These are phyloP conservation scores for Pterostichus madidus DNA, from an alignment of 2,888 invertebrate genomes.

Conservation along the genomic window DNA sequence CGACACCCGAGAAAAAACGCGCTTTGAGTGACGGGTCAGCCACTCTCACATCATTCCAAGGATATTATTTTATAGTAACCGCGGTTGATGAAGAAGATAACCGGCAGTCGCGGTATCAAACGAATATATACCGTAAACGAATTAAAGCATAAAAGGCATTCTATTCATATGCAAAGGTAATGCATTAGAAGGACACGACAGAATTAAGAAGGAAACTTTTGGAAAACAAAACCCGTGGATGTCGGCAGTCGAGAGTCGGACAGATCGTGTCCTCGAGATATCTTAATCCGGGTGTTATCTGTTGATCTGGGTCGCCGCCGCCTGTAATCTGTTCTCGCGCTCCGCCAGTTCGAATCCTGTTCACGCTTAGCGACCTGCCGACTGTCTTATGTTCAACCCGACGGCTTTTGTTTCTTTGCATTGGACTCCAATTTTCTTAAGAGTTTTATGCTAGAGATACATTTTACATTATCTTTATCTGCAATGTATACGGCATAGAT, in stretches of 20 bases:
- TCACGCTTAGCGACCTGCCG: conserved; percentile 42
- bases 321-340: conserved; percentile 72
- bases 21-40: conserved; percentile 2
- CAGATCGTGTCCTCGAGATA: conserved; percentile 70
- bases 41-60: conserved; percentile 16
- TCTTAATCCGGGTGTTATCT: conserved; percentile 72
- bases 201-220: conserved; percentile 24
- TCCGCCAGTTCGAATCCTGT: conserved; percentile 70
- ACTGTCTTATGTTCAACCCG: conserved; percentile 17
- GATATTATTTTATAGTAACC: conserved; percentile 16
- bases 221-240: conserved; percentile 52
- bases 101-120: neutral
- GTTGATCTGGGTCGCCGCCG: conserved; percentile 70
- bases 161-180: conserved; percentile 61
- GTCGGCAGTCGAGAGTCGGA: conserved; percentile 58
- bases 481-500: neutral
- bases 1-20: conserved; percentile 28
- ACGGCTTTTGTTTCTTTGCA: conserved; percentile 13
- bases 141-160: conserved; percentile 56
- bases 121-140: conserved; percentile 38
- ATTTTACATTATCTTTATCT: neutral
- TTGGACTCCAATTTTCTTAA: conserved; percentile 26
- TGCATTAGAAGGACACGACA: conserved; percentile 60
- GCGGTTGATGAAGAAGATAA: conserved; percentile 23
- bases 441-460: neutral